phyloP scores from a whole-genome alignment of 2,797 vertebrate species.

The Etheostoma perlongum region DNA sequence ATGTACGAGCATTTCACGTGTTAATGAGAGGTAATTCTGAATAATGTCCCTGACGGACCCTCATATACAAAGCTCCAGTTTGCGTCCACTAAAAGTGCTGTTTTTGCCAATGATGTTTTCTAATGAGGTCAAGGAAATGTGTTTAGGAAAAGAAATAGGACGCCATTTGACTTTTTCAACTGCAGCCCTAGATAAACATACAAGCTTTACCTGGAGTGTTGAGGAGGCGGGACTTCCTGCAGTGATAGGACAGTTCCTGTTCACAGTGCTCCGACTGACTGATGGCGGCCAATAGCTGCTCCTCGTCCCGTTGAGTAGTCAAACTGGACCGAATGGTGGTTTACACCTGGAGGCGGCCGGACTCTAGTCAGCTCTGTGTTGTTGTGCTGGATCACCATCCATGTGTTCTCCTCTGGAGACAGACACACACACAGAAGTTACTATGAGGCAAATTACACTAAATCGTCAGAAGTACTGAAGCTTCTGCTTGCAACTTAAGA shows the following conservation, averaged over 20 bases:
- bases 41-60: no score
- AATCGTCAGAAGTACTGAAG: background rate
- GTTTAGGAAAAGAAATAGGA: no score
- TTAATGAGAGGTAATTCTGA: no score
- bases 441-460: background rate
- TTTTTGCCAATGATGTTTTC: no score
- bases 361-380: constrained; percentile 90
- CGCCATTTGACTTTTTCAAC: no score
- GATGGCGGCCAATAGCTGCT: constrained; percentile 89
- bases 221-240: constrained; percentile 92
- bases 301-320: constrained; percentile 86
- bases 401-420: constrained; percentile 86
- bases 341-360: constrained; percentile 80
- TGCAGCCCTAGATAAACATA: no score
- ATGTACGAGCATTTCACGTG: no score
- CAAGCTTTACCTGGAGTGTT: constrained; percentile 87
- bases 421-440: background rate
- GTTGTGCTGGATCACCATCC: constrained; percentile 93
- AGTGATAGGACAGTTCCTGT: constrained; percentile 93
- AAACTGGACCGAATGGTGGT: constrained; percentile 86
- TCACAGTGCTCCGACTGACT: constrained; percentile 90
- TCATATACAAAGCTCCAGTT: no score
- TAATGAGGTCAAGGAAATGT: no score
- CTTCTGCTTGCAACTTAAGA: background rate
- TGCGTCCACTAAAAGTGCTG: no score